Percentiles rank a stretch among this genome's conserved stretches.
Conservation (phyloP, 2,113 vertebrate genomes). For the Caretta caretta region DNA sequence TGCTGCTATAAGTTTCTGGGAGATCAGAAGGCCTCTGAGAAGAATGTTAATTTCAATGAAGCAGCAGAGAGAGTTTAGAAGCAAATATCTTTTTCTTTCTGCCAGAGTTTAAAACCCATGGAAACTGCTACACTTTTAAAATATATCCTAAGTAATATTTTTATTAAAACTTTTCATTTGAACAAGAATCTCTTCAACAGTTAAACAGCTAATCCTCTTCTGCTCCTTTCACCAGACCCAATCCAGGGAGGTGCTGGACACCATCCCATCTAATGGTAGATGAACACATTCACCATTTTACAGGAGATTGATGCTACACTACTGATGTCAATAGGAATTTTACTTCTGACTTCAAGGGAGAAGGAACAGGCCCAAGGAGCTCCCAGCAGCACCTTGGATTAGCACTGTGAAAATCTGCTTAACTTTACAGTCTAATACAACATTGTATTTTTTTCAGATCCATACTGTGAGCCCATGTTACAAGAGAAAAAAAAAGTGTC, state of each 20-base stretch:
- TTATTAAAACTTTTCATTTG: constrained; percentile 29
- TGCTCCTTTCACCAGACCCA: background rate
- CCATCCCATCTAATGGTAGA: background rate
- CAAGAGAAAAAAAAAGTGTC: background rate
- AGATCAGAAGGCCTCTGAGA: background rate
- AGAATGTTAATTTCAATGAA: background rate
- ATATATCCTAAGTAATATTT: background rate
- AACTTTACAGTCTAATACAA: background rate
- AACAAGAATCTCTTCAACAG: constrained; percentile 45
- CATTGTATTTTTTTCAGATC: background rate
- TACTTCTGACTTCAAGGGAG: background rate
- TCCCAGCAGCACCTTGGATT: background rate
- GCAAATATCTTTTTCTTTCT: background rate
- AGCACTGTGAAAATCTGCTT: background rate
- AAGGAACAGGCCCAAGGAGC: background rate
- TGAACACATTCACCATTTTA: background rate
- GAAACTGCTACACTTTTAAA: background rate
- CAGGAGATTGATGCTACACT: background rate
- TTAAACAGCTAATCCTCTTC: constrained; percentile 52
- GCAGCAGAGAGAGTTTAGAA: background rate
- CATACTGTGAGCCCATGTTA: background rate
- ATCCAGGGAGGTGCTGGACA: background rate
- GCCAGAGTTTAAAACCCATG: background rate
- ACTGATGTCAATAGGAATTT: background rate
- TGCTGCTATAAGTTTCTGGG: background rate